A percentile compares a stretch with the other conserved stretches of the same genome.
Conservation (phyloP, 2,113 vertebrate species). For the Paramisgurnus dabryanus region DNA sequence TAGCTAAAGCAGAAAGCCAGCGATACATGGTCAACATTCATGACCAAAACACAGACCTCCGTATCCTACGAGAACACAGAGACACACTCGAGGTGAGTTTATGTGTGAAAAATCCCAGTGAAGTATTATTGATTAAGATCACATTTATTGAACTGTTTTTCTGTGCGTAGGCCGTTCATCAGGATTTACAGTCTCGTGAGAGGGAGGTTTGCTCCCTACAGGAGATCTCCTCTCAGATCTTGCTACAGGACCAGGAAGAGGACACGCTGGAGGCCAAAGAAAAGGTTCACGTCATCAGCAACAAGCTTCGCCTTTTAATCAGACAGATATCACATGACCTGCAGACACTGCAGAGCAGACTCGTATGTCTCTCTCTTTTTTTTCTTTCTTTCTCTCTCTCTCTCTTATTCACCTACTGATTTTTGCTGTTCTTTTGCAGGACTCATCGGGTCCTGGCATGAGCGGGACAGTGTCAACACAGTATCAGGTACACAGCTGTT, state of each 20-base stretch:
- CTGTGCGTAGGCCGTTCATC: slow-evolving; percentile 77
- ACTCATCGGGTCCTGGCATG: background rate
- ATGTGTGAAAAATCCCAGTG: background rate
- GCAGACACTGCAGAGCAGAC: slow-evolving; percentile 62
- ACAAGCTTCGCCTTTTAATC: slow-evolving; percentile 80
- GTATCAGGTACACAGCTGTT: slow-evolving; percentile 9
- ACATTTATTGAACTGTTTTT: background rate
- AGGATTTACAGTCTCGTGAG: slow-evolving; percentile 76
- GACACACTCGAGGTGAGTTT: slow-evolving; percentile 76
- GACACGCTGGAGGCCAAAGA: slow-evolving; percentile 84
- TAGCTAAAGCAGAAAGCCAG: slow-evolving; percentile 77
- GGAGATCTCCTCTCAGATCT: slow-evolving; percentile 79
- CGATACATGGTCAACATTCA: slow-evolving; percentile 63
- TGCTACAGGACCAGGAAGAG: slow-evolving; percentile 74
- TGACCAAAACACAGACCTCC: slow-evolving; percentile 57
- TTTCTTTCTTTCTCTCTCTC: background rate
- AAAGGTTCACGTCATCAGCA: slow-evolving; percentile 84
- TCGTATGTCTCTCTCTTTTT: slow-evolving; percentile 71
- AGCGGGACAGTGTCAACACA: background rate
- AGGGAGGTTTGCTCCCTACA: slow-evolving; percentile 76
- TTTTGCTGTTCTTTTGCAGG: slow-evolving; percentile 13
- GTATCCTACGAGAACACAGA: slow-evolving; percentile 66
- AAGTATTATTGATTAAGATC: no score
- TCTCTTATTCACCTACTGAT: background rate
- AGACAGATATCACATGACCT: slow-evolving; percentile 77